Evolutionary conservation across 1,140 invertebrate genomes (phyloP).

Genomic region (Branchinecta lindahli): DNA sequence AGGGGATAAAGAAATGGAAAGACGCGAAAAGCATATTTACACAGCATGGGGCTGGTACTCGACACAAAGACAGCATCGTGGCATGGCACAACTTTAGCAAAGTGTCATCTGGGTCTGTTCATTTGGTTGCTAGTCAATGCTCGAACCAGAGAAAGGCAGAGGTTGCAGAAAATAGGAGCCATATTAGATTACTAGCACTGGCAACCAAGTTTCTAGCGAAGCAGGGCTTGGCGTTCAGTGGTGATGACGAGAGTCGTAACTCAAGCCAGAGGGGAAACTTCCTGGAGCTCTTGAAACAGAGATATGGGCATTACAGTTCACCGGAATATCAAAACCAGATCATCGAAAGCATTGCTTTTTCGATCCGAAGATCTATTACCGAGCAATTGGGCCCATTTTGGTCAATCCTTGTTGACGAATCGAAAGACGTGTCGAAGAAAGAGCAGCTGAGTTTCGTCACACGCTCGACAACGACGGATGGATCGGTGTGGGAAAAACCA

Average conservation of each 20-base stretch:
- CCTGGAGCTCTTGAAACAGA: not conserved
- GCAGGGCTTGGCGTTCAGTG: not conserved
- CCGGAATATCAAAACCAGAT: constrained; percentile 1
- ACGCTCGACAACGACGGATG: not conserved
- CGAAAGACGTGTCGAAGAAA: constrained; percentile 4
- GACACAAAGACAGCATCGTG: constrained; percentile 1
- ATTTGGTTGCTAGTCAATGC: constrained; percentile 4
- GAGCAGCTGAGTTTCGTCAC: constrained; percentile 4
- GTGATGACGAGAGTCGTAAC: constrained; percentile 4
- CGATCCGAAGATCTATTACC: constrained; percentile 3
- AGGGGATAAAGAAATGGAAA: not conserved
- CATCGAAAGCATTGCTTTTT: constrained; percentile 6
- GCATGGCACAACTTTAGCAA: not conserved
- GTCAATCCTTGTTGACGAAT: not conserved
- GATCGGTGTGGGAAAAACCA: constrained; percentile 3
- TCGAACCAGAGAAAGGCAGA: not conserved
- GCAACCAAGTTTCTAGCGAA: constrained; percentile 8
- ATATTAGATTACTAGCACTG: constrained; percentile 5
- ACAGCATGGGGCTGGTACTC: not conserved
- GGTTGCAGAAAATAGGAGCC: constrained; percentile 4
- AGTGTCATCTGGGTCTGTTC: not conserved
- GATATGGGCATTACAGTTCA: constrained; percentile 5
- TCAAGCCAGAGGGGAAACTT: not conserved
- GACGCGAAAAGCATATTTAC: not conserved
- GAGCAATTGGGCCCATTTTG: not conserved